Base-by-base conservation (phyloP, 1,140 invertebrate species). In the Drosophila ananassae region DNA sequence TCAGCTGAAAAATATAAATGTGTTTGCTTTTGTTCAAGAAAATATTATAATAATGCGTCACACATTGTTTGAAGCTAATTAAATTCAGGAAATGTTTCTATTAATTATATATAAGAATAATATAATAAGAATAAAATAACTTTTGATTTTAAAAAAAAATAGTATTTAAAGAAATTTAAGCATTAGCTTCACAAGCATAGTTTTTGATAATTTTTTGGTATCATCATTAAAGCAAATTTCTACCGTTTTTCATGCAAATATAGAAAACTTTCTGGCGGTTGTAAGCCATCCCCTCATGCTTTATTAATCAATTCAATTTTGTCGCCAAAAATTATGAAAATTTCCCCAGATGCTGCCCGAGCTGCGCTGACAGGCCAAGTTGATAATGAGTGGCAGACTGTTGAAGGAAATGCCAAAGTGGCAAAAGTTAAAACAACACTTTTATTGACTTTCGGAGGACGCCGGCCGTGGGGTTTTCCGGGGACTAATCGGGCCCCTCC, bases 231-330 rank as follows among this genome's bases (percentile, higher is more conserved):
- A 37, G 34, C 12, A n/a, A n/a, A 3, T 12, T 10, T 37, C 12
- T 10, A 3, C 34, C 34, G 2, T 2, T 34, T 34, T 34, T 34
- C 32, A 34, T 34, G 30, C 25, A 28, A 28, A 28, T 28, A 28
- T 28, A 28, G 5, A 28, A 28, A 28, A 28, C 32, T 34, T 34
- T 37, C 10, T n/a, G 2, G 12, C 12, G 34, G 34, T 37, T 37
- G 4, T 3, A 3, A 12, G 34, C 3, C 41, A 44, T 44, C 2
- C 44, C 56, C 50, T 52, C 32, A 78, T 78, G 51, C 61, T 87
- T 87, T 87, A 82, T 78, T 87, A 85, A 87, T 89, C 78, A 87
- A 89, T 87, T 87, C 66, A 76, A 89, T 76, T 89, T 76, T 66
- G 55, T 22, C 66, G 74, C 62, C 74, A 61, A 73, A 87, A 72